phyloP scores from a whole-genome alignment of 37 sponge, comb jelly and placozoan species.

The Beroe ovata region DNA sequence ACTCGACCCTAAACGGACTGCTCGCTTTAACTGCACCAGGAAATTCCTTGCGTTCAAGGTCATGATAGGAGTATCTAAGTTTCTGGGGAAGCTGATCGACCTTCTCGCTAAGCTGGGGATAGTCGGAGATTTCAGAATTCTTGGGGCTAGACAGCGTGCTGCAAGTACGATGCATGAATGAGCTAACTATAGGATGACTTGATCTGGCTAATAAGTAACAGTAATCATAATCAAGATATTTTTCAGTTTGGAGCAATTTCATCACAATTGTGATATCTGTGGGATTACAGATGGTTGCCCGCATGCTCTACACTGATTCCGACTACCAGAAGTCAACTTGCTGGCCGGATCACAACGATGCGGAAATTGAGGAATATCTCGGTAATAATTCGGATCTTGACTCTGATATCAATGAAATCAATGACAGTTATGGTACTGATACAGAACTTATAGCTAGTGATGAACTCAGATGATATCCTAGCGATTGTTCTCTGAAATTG shows the following conservation, averaged over 20 bases:
- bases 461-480: neutral
- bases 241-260: slow-evolving; percentile 38
- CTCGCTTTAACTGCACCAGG: slow-evolving; percentile 3
- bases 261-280: neutral
- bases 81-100: neutral
- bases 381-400: too few species aligned
- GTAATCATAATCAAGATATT: too few species aligned
- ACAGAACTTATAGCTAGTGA: neutral
- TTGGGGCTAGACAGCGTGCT: neutral
- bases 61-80: slow-evolving; percentile 43
- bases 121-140: neutral
- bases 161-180: too few species aligned
- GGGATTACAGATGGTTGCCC: neutral
- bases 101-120: neutral
- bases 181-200: too few species aligned
- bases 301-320: neutral
- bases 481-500: too few species aligned
- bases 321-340: slow-evolving; percentile 16
- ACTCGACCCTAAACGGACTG: neutral
- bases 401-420: too few species aligned
- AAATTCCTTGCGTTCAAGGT: slow-evolving; percentile 25
- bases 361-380: too few species aligned
- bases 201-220: too few species aligned
- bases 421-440: neutral
- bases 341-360: too few species aligned